Conservation (phyloP, 1,140 invertebrate species). For the Amyelois transitella region DNA sequence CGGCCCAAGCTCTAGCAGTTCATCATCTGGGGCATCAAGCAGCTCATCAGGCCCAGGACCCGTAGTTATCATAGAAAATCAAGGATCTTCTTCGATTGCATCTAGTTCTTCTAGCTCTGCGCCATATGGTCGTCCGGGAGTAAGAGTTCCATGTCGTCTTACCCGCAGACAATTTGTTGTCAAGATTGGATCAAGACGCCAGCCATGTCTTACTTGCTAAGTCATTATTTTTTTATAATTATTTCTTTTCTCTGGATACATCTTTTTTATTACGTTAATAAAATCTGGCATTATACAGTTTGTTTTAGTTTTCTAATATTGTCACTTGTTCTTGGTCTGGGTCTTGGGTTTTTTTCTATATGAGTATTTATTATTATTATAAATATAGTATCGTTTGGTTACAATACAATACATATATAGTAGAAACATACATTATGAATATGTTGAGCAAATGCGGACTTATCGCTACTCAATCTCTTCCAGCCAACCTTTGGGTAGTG, state of each 20-base stretch:
- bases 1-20: background rate
- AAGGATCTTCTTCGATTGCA: background rate
- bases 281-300: constrained; percentile 25
- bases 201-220: constrained; percentile 39
- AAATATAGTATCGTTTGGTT: too few species aligned
- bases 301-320: background rate
- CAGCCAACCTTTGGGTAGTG: too few species aligned
- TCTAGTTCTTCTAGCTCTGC: background rate
- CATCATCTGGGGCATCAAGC: background rate
- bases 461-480: too few species aligned
- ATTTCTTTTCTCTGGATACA: constrained; percentile 30
- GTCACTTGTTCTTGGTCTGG: background rate
- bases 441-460: too few species aligned
- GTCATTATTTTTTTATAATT: constrained; percentile 9
- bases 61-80: background rate
- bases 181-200: constrained; percentile 38
- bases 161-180: constrained; percentile 38
- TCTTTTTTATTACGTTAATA: constrained; percentile 31
- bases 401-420: too few species aligned
- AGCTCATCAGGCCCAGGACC: background rate
- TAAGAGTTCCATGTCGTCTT: constrained; percentile 31
- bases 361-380: too few species aligned
- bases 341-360: too few species aligned
- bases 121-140: constrained; percentile 21
- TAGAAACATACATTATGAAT: too few species aligned